A percentile compares a stretch with the other conserved stretches of the same genome.
Conservation (phyloP, 2,113 vertebrate species). For the Sminthopsis crassicaudata region DNA sequence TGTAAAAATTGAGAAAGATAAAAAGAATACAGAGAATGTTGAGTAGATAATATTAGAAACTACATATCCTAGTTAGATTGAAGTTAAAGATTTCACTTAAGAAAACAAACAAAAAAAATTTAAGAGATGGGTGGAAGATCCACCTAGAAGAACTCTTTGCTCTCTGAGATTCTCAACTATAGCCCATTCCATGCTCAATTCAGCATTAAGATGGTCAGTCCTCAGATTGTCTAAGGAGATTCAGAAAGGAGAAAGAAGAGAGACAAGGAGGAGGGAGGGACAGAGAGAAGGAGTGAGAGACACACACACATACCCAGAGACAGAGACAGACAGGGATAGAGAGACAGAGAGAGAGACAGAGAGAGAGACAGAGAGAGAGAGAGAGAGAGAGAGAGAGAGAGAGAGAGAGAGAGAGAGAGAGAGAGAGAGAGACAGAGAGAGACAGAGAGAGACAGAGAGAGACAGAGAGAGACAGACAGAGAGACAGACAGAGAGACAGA, state of each 20-base stretch:
- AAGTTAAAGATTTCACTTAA: background rate
- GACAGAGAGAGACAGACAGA: background rate
- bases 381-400: too few relatives aligned
- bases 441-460: too few relatives aligned
- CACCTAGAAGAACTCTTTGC: background rate
- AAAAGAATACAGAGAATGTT: background rate
- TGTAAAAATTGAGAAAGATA: background rate
- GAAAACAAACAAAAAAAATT: background rate
- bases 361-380: background rate
- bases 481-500: background rate
- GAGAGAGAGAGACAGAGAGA: too few relatives aligned
- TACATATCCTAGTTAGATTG: background rate
- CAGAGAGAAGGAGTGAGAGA: background rate
- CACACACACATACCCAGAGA: too few relatives aligned
- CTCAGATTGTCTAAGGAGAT: too few relatives aligned
- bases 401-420: too few relatives aligned
- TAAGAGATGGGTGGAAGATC: background rate
- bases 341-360: background rate
- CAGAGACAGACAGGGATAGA: background rate
- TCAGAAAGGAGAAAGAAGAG: background rate
- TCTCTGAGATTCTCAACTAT: background rate
- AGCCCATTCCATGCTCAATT: background rate
- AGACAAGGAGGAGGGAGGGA: background rate
- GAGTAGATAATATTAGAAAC: background rate
- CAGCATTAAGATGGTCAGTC: background rate